phyloP scores from a whole-genome alignment of 2,888 invertebrate species.

The Zele albiditarsus region DNA sequence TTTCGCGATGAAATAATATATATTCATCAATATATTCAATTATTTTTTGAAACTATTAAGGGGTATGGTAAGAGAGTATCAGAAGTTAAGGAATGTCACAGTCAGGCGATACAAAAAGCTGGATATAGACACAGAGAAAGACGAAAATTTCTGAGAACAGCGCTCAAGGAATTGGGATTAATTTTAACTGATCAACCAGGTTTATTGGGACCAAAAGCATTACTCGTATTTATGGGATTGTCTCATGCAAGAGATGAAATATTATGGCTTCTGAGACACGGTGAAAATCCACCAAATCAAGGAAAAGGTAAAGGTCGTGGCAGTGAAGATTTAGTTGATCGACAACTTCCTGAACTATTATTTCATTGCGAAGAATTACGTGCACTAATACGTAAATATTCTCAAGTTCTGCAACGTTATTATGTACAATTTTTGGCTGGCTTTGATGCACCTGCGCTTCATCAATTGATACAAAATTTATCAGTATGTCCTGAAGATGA shows the following conservation, averaged over 20 bases:
- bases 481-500: constrained; percentile 95
- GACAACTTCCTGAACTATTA: constrained; percentile 95
- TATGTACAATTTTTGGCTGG: constrained; percentile 97
- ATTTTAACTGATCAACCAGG: constrained; percentile 99
- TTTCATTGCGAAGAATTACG: constrained; percentile 99
- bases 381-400: constrained; percentile 95
- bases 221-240: constrained; percentile 96
- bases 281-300: constrained; percentile 93
- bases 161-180: constrained; percentile 94
- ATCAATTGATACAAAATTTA: constrained; percentile 86
- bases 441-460: constrained; percentile 94
- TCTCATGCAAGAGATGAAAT: constrained; percentile 98
- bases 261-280: constrained; percentile 95
- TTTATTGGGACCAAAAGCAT: constrained; percentile 95
- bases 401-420: constrained; percentile 97
- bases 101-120: constrained; percentile 91
- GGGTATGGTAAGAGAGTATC: constrained; percentile 93
- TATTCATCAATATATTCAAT: constrained; percentile 93
- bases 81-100: constrained; percentile 97
- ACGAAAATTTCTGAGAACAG: constrained; percentile 95
- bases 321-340: constrained; percentile 94
- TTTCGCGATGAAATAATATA: constrained; percentile 98
- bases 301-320: constrained; percentile 88
- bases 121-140: constrained; percentile 94
- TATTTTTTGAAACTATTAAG: constrained; percentile 95